Evolutionary conservation across 1,140 invertebrate genomes (phyloP), one percentile per base, ranked within the genome.

Genomic region (Drosophila seguyi): DNA sequence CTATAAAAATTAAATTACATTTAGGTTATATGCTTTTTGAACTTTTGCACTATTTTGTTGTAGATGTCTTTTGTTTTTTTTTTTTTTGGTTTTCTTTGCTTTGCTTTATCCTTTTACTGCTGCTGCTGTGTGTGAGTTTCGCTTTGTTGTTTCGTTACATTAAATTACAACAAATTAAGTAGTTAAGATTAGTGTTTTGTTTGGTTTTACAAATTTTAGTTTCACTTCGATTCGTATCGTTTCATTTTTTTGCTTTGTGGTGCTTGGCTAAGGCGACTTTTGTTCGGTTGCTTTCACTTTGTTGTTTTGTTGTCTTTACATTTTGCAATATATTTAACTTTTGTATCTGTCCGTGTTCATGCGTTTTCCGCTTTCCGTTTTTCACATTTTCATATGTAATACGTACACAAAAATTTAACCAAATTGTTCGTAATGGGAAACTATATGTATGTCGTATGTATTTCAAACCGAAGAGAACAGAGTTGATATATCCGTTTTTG

Each of bases 201-300:
- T 67, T 82, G 67, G 58, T 77, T 90, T 82, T 75, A 74, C 68
- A 78, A 80, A 88, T 82, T 72, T 79, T 78, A 39, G 66, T 66
- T 71, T 75, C 47, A 44, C 62, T 71, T 71, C 68, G 39, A 53
- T 76, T 78, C 53, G 41, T 83, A 81, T 80, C 55, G 36, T 90
- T 73, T 81, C 42, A 48, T 86, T 83, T 86, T 83, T 47, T 91
- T 90, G 77, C 76, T 91, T 91, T 84, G 85, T 87, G 85, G 84
- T 90, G 84, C 84, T 87, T 83, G 85, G 85, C 84, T 91, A 91
- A 91, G 90, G 90, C 90, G 88, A 91, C 90, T 91, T 91, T 91
- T 83, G 85, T 90, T 87, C 83, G 84, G 84, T 87, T 87, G 84
- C 77, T 76, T 76, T 75, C 45, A 72, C 68, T 72, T 72, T 84